Evolutionary conservation across 1,140 invertebrate genomes (phyloP).

Genomic region (Orchesella cincta): DNA sequence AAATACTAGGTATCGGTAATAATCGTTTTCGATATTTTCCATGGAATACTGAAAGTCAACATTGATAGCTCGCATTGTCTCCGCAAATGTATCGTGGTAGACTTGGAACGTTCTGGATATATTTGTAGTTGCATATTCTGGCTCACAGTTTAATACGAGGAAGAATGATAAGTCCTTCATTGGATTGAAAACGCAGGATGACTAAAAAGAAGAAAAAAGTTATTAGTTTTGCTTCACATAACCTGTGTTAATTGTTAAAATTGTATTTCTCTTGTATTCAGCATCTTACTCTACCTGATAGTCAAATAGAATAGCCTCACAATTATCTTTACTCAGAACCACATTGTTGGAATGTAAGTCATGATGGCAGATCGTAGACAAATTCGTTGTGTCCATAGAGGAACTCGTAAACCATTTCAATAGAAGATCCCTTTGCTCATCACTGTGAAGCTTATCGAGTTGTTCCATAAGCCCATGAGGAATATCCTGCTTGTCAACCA

Average conservation of each 20-base stretch:
- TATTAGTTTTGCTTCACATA: not conserved
- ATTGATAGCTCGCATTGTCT: not conserved
- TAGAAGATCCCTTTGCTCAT: not conserved
- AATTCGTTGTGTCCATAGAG: not conserved
- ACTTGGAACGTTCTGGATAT: not conserved
- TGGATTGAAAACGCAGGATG: not conserved
- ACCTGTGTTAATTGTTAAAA: not conserved
- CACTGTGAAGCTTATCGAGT: not conserved
- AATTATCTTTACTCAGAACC: not conserved
- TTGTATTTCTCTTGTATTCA: not conserved
- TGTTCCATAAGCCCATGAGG: not conserved
- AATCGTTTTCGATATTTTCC: not conserved
- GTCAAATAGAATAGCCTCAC: not conserved
- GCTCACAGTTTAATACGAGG: not conserved
- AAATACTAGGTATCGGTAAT: not conserved
- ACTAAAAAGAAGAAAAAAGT: slow-evolving; percentile 6
- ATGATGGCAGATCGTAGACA: not conserved
- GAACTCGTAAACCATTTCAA: not conserved
- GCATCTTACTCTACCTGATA: not conserved
- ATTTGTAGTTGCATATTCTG: not conserved
- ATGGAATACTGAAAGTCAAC: not conserved
- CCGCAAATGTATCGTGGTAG: not conserved
- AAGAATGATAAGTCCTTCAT: slow-evolving; percentile 27
- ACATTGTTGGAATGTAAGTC: slow-evolving; percentile 20
- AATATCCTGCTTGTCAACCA: not conserved